phyloP scores from a whole-genome alignment of 2,797 vertebrate genomes.

The Pitangus sulphuratus region DNA sequence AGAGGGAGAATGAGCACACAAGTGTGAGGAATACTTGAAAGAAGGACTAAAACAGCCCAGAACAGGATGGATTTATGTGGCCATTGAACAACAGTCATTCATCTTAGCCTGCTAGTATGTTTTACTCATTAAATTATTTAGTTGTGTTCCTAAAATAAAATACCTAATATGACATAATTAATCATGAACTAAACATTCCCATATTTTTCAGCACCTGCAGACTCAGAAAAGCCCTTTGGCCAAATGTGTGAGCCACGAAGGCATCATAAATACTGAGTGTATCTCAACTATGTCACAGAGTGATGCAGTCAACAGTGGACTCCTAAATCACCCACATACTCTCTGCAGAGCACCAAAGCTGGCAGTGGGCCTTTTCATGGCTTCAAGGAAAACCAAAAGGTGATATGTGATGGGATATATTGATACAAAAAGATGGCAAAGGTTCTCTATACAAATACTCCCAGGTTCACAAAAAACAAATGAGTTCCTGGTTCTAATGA shows the following conservation, averaged over 20 bases:
- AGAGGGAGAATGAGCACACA: not conserved
- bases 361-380: not conserved
- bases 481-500: not conserved
- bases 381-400: not conserved
- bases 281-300: fast-evolving
- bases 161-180: not conserved
- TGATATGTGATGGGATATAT: fast-evolving
- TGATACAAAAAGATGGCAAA: not conserved
- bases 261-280: fast-evolving
- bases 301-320: not conserved
- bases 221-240: not conserved
- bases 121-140: not conserved
- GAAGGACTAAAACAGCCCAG: not conserved
- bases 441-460: not conserved
- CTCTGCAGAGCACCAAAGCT: not conserved
- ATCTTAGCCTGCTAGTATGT: not conserved
- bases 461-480: not conserved
- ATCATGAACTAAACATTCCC: not conserved
- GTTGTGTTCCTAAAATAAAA: not conserved
- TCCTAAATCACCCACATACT: not conserved
- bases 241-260: not conserved
- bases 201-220: not conserved
- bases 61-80: not conserved
- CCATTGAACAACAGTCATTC: not conserved
- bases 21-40: not conserved